phyloP scores from a whole-genome alignment of 2,797 vertebrate species.

The Decapterus maruadsi region DNA sequence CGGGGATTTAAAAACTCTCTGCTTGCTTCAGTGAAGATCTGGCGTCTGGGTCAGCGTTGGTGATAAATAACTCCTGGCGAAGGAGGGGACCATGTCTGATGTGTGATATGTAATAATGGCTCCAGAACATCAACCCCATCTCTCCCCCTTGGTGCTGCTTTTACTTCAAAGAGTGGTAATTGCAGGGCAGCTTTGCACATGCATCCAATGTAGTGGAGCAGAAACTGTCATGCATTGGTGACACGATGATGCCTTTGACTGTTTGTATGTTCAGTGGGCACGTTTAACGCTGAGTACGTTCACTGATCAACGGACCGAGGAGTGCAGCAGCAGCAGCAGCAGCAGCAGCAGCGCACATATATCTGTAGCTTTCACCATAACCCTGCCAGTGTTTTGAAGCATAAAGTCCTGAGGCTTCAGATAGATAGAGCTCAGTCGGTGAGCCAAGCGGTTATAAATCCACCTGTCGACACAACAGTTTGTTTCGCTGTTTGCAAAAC shows the following conservation, averaged over 20 bases:
- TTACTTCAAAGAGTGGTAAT: conserved; percentile 20
- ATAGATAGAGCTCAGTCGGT: conserved; percentile 10
- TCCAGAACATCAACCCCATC: neutral
- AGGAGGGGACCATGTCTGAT: conserved; percentile 22
- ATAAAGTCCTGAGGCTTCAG: conserved; percentile 13
- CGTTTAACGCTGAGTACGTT: conserved; percentile 9
- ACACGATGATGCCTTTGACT: neutral
- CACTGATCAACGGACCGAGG: neutral
- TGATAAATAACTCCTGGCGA: conserved; percentile 18
- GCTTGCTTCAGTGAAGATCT: conserved; percentile 31
- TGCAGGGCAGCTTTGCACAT: neutral
- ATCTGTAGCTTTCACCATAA: conserved; percentile 6
- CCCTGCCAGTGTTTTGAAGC: conserved; percentile 33
- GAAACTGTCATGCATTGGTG: neutral
- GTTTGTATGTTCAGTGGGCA: conserved; percentile 10
- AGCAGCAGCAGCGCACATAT: neutral
- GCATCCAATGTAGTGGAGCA: conserved; percentile 3
- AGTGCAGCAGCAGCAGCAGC: neutral
- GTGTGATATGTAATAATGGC: conserved; percentile 30
- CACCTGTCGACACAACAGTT: conserved; percentile 31
- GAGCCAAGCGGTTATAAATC: conserved; percentile 12
- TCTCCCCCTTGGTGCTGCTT: neutral
- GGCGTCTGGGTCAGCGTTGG: conserved; percentile 24
- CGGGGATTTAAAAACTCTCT: conserved; percentile 28
- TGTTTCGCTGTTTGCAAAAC: conserved; percentile 35